Conservation (phyloP, 92 coral and sea anemone genomes). For the Siderastrea radians region DNA sequence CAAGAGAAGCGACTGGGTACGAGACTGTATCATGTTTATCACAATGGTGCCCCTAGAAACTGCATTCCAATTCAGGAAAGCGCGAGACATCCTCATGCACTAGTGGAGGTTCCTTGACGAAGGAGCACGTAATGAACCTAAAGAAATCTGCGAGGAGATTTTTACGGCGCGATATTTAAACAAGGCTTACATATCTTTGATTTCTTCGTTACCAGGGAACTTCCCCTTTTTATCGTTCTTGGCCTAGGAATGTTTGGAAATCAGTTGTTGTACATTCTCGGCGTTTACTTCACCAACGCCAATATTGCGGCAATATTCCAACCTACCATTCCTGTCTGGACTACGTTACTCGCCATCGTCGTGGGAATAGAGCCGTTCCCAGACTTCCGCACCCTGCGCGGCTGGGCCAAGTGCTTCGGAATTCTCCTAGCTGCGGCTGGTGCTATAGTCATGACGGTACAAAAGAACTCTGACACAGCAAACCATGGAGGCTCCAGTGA, state of each 20-base stretch:
- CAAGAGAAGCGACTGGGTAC: no score
- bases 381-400: conserved; percentile 64
- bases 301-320: conserved; percentile 89
- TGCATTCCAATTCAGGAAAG: no score
- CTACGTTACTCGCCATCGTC: conserved; percentile 77
- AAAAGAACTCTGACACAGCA: conserved; percentile 41
- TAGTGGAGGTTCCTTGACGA: no score
- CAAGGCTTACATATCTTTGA: no score
- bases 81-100: no score
- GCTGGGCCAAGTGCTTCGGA: conserved; percentile 91
- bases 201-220: conserved; percentile 58
- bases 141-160: no score
- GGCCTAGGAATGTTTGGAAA: conserved; percentile 89
- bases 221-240: conserved; percentile 76
- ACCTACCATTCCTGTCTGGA: conserved; percentile 91
- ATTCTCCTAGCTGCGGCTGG: conserved; percentile 80
- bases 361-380: conserved; percentile 84
- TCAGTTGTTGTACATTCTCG: conserved; percentile 83
- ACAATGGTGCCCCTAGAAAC: no score
- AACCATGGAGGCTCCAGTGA: conserved; percentile 17
- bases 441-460: conserved; percentile 72
- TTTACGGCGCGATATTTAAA: no score
- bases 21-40: no score
- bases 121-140: no score
- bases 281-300: conserved; percentile 88